Base-by-base conservation (phyloP, 53 echinoderm and acorn worm genomes). In the Apostichopus leukothele region DNA sequence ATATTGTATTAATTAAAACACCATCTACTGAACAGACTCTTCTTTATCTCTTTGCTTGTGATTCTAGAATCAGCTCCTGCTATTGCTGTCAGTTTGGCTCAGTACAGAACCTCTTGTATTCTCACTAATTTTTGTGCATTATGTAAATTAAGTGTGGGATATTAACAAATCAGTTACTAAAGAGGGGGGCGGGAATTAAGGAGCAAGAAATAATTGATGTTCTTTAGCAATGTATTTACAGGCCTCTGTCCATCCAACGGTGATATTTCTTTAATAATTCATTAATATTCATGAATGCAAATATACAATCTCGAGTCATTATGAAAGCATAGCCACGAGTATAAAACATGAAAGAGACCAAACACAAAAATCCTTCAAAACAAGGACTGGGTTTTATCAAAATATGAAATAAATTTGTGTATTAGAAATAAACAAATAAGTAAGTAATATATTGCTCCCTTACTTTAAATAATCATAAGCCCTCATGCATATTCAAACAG, bases 271-370 rank as follows among this genome's bases (percentile, higher is more conserved):
- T 53, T 59, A 55, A 81, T 55, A 55, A 79, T 18, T 77, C 50
- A 79, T 79, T 52, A 79, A 50, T 81, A 81, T 81, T 81, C 81
- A 81, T 81, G 81, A 81, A 81, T 81, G 81, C 81, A 81, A 81
- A 81, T 81, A 81, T 81, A 81, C 81, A 81, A 81, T 81, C 81
- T 81, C 54, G n/a, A 81, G 54, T 81, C 81, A 81, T 59, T 81
- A 81, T 81, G 81, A 81, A 81, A 81, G 81, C 81, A 81, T 81
- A 59, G 60, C 55, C 55, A 81, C 81, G 59, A 81, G 81, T 81
- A 81, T 81, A 81, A 81, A 81, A 81, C 81, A 81, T 81, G 81
- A 81, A 81, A 81, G 81, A 55, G 81, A 81, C 60, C 5, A 81
- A 21, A 81, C 81, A 81, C 81, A 81, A 19, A 81, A 81, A 79